Percentiles rank a stretch among this genome's conserved stretches.
phyloP scores from a whole-genome alignment of 2,113 vertebrate species.

The Heterotis niloticus region DNA sequence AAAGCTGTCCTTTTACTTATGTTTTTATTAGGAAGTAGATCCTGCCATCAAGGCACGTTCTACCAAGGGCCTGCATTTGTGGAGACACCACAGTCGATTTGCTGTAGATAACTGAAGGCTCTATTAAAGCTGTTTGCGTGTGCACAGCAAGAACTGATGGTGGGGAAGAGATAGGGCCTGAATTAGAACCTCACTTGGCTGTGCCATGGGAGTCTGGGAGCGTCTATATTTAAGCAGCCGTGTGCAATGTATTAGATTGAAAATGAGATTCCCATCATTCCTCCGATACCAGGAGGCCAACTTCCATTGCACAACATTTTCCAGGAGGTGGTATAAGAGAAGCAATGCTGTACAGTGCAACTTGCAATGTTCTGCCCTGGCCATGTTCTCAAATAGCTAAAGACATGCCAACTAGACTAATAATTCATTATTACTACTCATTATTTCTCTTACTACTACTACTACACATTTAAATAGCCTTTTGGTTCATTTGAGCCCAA shows the following conservation, averaged over 20 bases:
- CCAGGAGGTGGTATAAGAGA: constrained; percentile 4
- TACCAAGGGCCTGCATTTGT: neutral
- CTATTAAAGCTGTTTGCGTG: neutral
- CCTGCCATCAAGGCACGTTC: neutral
- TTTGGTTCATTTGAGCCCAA: neutral
- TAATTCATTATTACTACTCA: too few relatives aligned
- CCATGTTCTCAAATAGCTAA: neutral
- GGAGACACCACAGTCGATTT: neutral
- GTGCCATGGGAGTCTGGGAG: constrained; percentile 33
- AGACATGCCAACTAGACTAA: neutral
- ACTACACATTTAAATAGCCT: too few relatives aligned
- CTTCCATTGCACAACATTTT: constrained; percentile 50
- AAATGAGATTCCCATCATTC: constrained; percentile 46
- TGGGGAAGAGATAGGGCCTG: constrained; percentile 19
- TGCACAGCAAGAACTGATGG: neutral
- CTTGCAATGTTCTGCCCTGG: neutral
- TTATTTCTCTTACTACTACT: too few relatives aligned
- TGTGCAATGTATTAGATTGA: constrained; percentile 50
- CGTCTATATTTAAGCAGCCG: constrained; percentile 54
- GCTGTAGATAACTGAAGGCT: neutral
- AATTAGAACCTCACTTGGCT: constrained; percentile 53
- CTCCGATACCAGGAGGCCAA: constrained; percentile 38
- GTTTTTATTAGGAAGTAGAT: neutral
- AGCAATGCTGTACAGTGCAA: neutral
- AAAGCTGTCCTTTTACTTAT: neutral